Conservation (phyloP, 2,888 invertebrate genomes). For the Andricus quercusramuli region DNA sequence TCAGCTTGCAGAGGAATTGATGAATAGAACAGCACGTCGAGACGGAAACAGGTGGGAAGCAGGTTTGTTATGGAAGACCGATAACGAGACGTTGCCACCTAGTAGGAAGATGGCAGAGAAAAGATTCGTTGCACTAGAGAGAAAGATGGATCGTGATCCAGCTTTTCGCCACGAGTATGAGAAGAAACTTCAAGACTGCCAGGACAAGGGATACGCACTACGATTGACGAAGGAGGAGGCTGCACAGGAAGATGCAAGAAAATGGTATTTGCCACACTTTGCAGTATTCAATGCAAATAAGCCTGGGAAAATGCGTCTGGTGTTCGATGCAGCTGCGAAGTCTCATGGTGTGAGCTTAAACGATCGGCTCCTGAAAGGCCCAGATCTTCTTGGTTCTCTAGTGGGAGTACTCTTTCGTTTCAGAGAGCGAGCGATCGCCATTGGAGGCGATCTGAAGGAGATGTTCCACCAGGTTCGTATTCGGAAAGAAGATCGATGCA, state of each 20-base stretch:
- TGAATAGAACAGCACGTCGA: constrained; percentile 4
- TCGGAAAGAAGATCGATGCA: too few species aligned
- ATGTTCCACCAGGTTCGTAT: too few species aligned
- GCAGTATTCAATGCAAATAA: constrained; percentile 3
- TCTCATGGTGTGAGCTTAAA: background rate
- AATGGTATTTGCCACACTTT: background rate
- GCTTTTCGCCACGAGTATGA: background rate
- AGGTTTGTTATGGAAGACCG: background rate
- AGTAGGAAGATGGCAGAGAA: background rate
- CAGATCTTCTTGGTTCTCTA: too few species aligned
- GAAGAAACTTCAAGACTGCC: background rate
- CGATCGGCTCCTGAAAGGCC: too few species aligned
- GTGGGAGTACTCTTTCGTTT: too few species aligned
- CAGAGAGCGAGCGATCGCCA: too few species aligned
- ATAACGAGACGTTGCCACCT: background rate
- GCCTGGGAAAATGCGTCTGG: constrained; percentile 32
- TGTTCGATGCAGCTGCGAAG: constrained; percentile 45
- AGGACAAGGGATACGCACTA: background rate
- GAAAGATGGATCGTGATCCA: background rate
- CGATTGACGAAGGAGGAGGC: constrained; percentile 22
- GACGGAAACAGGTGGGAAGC: background rate
- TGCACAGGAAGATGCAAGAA: constrained; percentile 41
- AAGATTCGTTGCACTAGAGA: background rate
- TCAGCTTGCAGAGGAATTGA: background rate
- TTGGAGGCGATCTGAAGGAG: too few species aligned